These are phyloP conservation scores for Hipparchia semele DNA, from an alignment of 2,888 invertebrate genomes.

Conservation along the genomic window DNA sequence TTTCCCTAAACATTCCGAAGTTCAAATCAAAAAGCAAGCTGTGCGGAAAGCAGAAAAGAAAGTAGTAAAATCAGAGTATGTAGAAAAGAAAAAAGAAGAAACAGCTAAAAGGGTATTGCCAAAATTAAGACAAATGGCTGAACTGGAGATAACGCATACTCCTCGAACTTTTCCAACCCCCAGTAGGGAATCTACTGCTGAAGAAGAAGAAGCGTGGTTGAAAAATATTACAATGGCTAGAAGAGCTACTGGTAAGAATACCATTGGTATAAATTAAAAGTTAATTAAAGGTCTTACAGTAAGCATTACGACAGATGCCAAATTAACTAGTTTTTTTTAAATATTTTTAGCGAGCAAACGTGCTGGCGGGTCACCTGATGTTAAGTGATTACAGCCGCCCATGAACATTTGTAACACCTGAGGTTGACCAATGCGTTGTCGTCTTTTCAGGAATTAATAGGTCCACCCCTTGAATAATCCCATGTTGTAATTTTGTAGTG, in stretches of 20 bases:
- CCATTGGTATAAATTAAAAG: background rate
- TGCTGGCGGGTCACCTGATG: no score
- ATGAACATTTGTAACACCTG: no score
- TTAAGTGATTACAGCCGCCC: no score
- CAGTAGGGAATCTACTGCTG: slow-evolving; percentile 87
- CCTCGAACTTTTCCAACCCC: slow-evolving; percentile 92
- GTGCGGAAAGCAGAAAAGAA: slow-evolving; percentile 44
- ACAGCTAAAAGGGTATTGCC: slow-evolving; percentile 74
- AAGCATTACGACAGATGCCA: no score
- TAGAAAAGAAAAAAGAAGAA: slow-evolving; percentile 65
- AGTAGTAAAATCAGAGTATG: slow-evolving; percentile 63
- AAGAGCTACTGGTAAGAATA: slow-evolving; percentile 76
- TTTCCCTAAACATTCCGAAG: background rate
- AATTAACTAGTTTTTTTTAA: no score
- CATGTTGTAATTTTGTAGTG: no score
- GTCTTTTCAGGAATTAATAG: no score
- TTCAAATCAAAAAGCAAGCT: slow-evolving; percentile 34
- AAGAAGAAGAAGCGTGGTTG: slow-evolving; percentile 91
- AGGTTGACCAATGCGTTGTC: no score
- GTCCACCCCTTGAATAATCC: no score
- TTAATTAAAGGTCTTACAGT: no score
- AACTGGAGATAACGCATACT: slow-evolving; percentile 87
- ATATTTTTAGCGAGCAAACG: no score
- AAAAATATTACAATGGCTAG: slow-evolving; percentile 89
- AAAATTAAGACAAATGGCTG: slow-evolving; percentile 80